Percentiles rank a stretch among this genome's conserved stretches.
Evolutionary conservation across 2,797 vertebrate genomes (phyloP).

Genomic region (Pampus argenteus): DNA sequence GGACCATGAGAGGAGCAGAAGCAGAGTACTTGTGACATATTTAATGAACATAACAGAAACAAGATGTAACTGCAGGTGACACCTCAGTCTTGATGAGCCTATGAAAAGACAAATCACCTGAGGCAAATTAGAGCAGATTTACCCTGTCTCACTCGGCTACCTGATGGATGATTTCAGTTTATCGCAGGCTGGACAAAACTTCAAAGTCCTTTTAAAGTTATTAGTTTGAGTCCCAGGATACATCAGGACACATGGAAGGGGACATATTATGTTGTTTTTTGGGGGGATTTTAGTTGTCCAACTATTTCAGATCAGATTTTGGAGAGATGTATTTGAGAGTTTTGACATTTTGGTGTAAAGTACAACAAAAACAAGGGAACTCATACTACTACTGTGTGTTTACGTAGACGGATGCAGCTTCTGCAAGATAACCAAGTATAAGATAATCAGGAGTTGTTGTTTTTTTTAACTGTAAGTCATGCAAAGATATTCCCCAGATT

Average conservation of each 20-base stretch:
- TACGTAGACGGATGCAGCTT: too few species aligned
- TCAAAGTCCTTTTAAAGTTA: background rate
- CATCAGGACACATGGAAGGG: background rate
- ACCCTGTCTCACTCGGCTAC: background rate
- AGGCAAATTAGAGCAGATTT: background rate
- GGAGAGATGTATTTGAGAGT: background rate
- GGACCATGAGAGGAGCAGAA: background rate
- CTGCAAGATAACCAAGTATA: too few species aligned
- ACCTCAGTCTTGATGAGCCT: background rate
- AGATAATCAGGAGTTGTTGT: too few species aligned
- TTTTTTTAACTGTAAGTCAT: too few species aligned
- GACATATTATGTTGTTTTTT: too few species aligned
- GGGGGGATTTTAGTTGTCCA: background rate
- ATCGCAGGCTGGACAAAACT: background rate
- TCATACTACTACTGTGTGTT: too few species aligned
- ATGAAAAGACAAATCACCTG: slow-evolving; percentile 2
- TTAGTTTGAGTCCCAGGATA: background rate
- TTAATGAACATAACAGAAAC: slow-evolving; percentile 20
- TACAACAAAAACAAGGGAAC: background rate
- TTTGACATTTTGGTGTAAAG: background rate
- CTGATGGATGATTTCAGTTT: slow-evolving; percentile 1
- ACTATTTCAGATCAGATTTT: background rate
- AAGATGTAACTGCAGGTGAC: background rate
- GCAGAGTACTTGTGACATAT: slow-evolving; percentile 15
- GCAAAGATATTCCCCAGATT: too few species aligned